A percentile compares a stretch with the other conserved stretches of the same genome.
Conservation (phyloP, 2,888 invertebrate genomes). For the Ichneumoninae sp. region DNA sequence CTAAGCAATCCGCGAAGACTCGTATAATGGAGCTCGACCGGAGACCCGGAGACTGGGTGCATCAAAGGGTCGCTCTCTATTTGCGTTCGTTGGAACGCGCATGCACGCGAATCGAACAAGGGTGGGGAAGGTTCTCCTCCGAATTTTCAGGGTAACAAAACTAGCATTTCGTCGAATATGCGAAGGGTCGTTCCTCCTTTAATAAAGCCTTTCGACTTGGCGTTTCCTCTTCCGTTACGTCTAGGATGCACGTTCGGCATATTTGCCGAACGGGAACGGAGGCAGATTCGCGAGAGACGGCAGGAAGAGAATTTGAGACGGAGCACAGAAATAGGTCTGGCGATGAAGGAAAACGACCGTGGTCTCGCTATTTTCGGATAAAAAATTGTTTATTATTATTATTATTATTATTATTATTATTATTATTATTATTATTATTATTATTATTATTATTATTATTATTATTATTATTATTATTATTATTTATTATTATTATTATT, state of each 20-base stretch:
- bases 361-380: not conserved
- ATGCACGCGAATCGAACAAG: not conserved
- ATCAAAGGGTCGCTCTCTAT: not conserved
- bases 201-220: slow-evolving; percentile 47
- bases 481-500: too few relatives aligned
- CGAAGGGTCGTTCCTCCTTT: slow-evolving; percentile 40
- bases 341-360: not conserved
- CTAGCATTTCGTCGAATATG: not conserved
- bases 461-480: too few relatives aligned
- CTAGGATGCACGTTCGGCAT: not conserved
- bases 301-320: slow-evolving; percentile 16
- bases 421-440: too few relatives aligned
- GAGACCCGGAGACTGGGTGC: not conserved
- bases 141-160: not conserved
- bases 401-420: too few relatives aligned
- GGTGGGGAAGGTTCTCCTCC: not conserved
- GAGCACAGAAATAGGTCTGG: not conserved
- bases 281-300: slow-evolving; percentile 14
- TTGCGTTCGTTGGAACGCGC: not conserved
- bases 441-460: too few relatives aligned
- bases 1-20: not conserved
- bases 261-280: slow-evolving; percentile 4
- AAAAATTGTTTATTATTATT: not conserved
- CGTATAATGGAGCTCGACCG: not conserved
- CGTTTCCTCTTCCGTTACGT: slow-evolving; percentile 20